Percentiles rank a stretch among this genome's conserved stretches.
Conservation (phyloP, 2,888 invertebrate species). For the Prionchulus punctatus region DNA sequence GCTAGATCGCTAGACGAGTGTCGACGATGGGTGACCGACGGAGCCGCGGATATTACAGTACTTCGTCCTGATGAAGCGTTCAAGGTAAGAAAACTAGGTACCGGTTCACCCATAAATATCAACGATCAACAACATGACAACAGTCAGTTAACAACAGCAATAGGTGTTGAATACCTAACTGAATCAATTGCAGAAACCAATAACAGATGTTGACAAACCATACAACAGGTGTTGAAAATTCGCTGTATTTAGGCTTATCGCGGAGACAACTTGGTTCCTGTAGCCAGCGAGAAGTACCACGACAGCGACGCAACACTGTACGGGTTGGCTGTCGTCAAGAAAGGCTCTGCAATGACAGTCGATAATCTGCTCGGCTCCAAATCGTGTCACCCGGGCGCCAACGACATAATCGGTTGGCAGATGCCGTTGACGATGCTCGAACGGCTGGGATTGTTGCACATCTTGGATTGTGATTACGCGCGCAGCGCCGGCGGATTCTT, state of each 20-base stretch:
- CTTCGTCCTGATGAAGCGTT: not conserved
- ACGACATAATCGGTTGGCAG: constrained; percentile 1
- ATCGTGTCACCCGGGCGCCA: constrained; percentile 2
- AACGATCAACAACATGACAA: too few species aligned
- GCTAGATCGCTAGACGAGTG: not conserved
- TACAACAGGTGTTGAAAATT: too few species aligned
- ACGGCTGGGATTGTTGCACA: not conserved
- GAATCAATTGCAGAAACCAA: too few species aligned
- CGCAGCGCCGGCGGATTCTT: not conserved
- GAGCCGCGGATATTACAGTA: not conserved
- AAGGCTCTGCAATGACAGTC: not conserved
- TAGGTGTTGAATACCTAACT: too few species aligned
- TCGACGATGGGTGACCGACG: not conserved
- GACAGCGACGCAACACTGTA: not conserved
- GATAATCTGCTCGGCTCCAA: not conserved
- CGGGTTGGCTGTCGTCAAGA: constrained; percentile 1
- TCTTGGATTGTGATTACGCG: not conserved
- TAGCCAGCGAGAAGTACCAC: not conserved
- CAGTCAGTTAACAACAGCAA: too few species aligned
- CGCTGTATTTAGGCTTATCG: not conserved
- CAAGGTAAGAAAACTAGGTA: not conserved
- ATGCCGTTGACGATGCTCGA: not conserved
- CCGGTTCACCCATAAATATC: too few species aligned
- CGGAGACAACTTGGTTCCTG: not conserved
- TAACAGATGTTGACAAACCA: too few species aligned